phyloP scores from a whole-genome alignment of 2,797 vertebrate genomes.

The Gymnocypris eckloni region DNA sequence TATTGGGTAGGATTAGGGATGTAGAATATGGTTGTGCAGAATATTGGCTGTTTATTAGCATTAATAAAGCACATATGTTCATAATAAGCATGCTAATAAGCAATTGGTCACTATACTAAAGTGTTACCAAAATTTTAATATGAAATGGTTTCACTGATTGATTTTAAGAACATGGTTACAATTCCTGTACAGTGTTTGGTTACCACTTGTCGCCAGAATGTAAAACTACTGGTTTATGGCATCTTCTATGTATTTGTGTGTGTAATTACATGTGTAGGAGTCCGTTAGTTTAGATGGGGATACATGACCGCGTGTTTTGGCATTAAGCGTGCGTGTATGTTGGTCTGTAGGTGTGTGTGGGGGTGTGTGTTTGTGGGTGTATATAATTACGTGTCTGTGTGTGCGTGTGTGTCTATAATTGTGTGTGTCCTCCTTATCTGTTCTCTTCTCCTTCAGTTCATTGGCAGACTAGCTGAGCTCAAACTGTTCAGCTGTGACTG shows the following conservation, averaged over 20 bases:
- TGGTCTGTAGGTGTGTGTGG: slow-evolving; percentile 49
- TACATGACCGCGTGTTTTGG: slow-evolving; percentile 19
- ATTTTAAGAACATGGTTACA: neutral
- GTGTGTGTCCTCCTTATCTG: slow-evolving; percentile 66
- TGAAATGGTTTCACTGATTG: neutral
- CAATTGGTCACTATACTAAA: too few relatives aligned
- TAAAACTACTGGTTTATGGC: slow-evolving; percentile 11
- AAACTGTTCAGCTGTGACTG: slow-evolving; percentile 99
- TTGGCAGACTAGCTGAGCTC: slow-evolving; percentile 92
- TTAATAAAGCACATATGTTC: too few relatives aligned
- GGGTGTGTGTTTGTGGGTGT: slow-evolving; percentile 46
- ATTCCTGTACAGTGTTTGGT: neutral
- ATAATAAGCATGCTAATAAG: too few relatives aligned
- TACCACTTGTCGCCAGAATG: neutral
- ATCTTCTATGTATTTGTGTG: neutral
- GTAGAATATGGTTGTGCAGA: too few relatives aligned
- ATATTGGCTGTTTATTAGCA: too few relatives aligned
- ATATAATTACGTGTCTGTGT: slow-evolving; percentile 39
- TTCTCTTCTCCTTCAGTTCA: slow-evolving; percentile 83
- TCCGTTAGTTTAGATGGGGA: slow-evolving; percentile 47
- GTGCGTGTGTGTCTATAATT: slow-evolving; percentile 54
- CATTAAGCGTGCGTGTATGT: slow-evolving; percentile 33
- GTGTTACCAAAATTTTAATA: too few relatives aligned
- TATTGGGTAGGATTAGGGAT: neutral
- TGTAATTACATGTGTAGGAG: slow-evolving; percentile 10